A percentile compares a stretch with the other conserved stretches of the same genome.
Conservation (phyloP, 1,140 invertebrate genomes). For the Lordiphosa stackelbergi region DNA sequence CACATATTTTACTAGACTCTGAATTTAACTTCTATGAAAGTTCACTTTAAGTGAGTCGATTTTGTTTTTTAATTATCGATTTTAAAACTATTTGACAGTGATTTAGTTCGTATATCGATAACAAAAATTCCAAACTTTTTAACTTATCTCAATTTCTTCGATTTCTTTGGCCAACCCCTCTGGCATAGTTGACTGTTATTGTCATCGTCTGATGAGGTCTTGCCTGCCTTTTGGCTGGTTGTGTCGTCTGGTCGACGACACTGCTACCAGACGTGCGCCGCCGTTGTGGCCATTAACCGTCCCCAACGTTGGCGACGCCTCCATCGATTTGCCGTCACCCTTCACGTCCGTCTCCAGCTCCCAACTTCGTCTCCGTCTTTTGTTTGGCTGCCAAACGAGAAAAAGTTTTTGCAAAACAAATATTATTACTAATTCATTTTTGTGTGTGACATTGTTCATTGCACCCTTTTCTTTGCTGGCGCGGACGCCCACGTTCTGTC, state of each 20-base stretch:
- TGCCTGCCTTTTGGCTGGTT: constrained; percentile 16
- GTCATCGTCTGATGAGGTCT: constrained; percentile 5
- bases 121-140: too few relatives aligned
- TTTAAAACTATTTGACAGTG: too few relatives aligned
- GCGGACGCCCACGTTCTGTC: constrained; percentile 9
- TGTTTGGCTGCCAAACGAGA: constrained; percentile 36
- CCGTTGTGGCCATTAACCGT: constrained; percentile 59
- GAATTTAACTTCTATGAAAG: too few relatives aligned
- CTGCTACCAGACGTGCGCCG: constrained; percentile 51
- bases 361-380: constrained; percentile 19
- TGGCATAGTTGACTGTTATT: neutral
- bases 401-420: constrained; percentile 46
- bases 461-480: constrained; percentile 37
- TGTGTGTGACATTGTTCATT: constrained; percentile 22
- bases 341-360: constrained; percentile 13
- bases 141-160: too few relatives aligned
- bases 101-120: too few relatives aligned
- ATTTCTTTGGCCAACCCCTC: neutral
- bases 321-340: constrained; percentile 14
- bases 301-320: constrained; percentile 34
- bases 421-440: constrained; percentile 70
- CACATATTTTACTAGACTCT: too few relatives aligned
- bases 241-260: constrained; percentile 63
- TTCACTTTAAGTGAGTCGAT: too few relatives aligned
- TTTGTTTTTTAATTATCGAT: too few relatives aligned